Evolutionary conservation across 2,888 invertebrate genomes (phyloP).

Genomic region (Nineta flava): DNA sequence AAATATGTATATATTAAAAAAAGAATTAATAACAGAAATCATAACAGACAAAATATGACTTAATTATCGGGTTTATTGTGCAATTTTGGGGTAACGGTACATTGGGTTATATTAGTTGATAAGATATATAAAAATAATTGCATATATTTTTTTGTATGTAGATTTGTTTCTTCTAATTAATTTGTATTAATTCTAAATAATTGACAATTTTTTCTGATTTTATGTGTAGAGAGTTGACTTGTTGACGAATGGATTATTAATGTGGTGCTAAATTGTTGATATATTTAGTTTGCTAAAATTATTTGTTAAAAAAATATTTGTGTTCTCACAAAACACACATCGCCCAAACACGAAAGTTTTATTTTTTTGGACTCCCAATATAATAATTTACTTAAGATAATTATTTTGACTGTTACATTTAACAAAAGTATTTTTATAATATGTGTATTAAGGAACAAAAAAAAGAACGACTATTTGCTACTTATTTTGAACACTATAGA

Average conservation of each 20-base stretch:
- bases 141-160: neutral
- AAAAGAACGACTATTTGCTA: too few relatives aligned
- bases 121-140: slow-evolving; percentile 6
- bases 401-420: too few relatives aligned
- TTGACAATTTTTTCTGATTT: neutral
- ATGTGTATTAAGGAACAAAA: too few relatives aligned
- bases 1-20: neutral
- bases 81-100: slow-evolving; percentile 60
- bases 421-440: too few relatives aligned
- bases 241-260: neutral
- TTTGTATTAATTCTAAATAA: neutral
- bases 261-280: neutral
- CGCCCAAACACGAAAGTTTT: too few relatives aligned
- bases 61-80: slow-evolving; percentile 70
- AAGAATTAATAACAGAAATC: neutral
- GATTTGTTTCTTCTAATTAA: slow-evolving; percentile 1
- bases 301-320: too few relatives aligned
- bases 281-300: too few relatives aligned
- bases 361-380: too few relatives aligned
- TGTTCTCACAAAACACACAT: too few relatives aligned
- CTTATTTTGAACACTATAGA: too few relatives aligned
- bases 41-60: neutral
- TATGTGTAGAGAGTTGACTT: neutral
- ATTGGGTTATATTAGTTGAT: slow-evolving; percentile 22
- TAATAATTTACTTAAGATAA: too few relatives aligned